Base-by-base conservation (phyloP, 2,797 vertebrate genomes). In the Sternarchorhynchus goeldii region DNA sequence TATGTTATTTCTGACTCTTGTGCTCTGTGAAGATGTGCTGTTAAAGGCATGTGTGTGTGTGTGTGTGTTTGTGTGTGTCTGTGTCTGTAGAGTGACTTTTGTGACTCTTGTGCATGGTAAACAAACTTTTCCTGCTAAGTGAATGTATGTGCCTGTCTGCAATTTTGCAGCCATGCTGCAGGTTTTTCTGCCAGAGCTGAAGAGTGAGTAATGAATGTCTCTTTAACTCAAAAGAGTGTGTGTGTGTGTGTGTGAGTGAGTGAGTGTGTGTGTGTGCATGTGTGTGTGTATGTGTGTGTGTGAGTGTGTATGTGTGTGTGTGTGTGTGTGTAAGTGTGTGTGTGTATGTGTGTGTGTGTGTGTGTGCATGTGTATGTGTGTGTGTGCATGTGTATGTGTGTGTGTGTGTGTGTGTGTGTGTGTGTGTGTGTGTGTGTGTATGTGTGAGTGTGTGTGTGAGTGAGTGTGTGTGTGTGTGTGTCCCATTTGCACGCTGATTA, bases 401-500 rank as follows among this genome's bases (percentile, higher is more conserved):
- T 80, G 75, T 20, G 14, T 55, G 39, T 67, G n/a, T 62, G 29
- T 32, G 69, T 36, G 29, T 57, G 53, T 57, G 55, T 36, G 71
- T 76, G 39, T 76, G 71, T 32, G 45, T 75, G 74, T 83, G 34
- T 34, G 45, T 21, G 32, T 39, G 70, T 78, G 57, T 76, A 56
- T 70, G 69, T 0, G 41, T 45, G 58, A 59, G 80, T 66, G 73
- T 57, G 66, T 63, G 62, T 81, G 73, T 72, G 70, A 72, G 29
- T 77, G 58, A 16, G 29, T 8, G 39, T 74, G 55, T 56, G 7
- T 77, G 57, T 77, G 34, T 66, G 25, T 14, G n/a, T 10, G 32
- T 21, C 62, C 60, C 73, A 62, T 79, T 81, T 79, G 64, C 78
- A 67, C 73, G 67, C 76, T 79, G 76, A 81, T 82, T 81, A 68